phyloP scores from a whole-genome alignment of 2,113 vertebrate species.

The Serinus canaria region DNA sequence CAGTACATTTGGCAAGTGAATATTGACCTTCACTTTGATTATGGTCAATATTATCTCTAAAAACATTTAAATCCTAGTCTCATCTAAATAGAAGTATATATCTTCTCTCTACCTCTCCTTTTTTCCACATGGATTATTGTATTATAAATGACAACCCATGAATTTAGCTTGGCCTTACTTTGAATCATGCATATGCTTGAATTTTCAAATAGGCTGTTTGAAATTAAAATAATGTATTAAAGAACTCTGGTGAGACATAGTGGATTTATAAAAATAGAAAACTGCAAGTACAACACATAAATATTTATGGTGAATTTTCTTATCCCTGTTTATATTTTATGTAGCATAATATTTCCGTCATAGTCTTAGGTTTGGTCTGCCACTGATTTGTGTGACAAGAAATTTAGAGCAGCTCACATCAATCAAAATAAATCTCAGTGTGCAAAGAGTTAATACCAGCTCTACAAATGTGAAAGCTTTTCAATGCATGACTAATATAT shows the following conservation, averaged over 20 bases:
- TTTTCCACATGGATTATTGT: neutral
- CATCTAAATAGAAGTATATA: neutral
- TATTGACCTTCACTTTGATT: neutral
- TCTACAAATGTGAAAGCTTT: neutral
- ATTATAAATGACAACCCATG: neutral
- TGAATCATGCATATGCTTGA: slow-evolving; percentile 1
- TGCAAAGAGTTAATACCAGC: neutral
- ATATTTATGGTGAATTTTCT: slow-evolving; percentile 41
- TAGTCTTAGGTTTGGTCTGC: neutral
- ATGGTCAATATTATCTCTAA: neutral
- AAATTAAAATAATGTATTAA: slow-evolving; percentile 37
- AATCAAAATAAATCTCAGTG: neutral
- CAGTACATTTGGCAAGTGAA: neutral
- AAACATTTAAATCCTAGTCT: neutral
- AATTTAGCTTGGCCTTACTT: slow-evolving; percentile 23
- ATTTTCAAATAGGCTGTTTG: slow-evolving; percentile 27
- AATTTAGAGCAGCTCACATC: neutral
- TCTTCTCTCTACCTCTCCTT: neutral
- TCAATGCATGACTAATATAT: neutral
- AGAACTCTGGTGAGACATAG: slow-evolving; percentile 15
- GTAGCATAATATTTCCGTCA: neutral
- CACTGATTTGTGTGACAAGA: neutral
- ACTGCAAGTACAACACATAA: neutral
- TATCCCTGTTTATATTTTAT: neutral
- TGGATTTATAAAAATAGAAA: slow-evolving; percentile 45